phyloP scores from a whole-genome alignment of 2,888 invertebrate genomes.

The Lasius platythorax region DNA sequence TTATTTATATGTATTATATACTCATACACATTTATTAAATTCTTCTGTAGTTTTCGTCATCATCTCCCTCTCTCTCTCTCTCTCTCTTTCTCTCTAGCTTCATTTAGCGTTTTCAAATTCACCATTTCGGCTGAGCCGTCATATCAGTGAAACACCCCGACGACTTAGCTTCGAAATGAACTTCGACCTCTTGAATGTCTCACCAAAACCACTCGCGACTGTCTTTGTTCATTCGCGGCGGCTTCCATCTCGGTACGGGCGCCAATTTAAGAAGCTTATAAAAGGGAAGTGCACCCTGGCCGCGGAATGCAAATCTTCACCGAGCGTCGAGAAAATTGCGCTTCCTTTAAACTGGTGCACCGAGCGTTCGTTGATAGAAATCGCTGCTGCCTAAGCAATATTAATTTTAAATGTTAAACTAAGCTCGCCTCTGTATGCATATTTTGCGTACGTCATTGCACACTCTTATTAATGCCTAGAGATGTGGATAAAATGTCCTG shows the following conservation, averaged over 20 bases:
- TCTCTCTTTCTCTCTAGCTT: not conserved
- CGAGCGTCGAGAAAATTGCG: conserved; percentile 67
- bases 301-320: conserved; percentile 69
- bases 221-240: conserved; percentile 53
- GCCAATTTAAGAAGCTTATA: conserved; percentile 74
- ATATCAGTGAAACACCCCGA: not conserved
- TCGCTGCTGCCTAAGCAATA: conserved; percentile 59
- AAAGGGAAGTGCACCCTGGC: conserved; percentile 66
- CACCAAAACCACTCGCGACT: conserved; percentile 49
- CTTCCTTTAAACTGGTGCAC: conserved; percentile 58
- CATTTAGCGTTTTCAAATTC: conserved; percentile 24
- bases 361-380: conserved; percentile 59
- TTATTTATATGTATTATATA: not conserved
- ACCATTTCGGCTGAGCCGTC: conserved; percentile 31
- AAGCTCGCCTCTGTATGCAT: conserved; percentile 8
- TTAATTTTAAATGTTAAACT: conserved; percentile 62
- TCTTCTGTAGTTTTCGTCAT: conserved; percentile 39
- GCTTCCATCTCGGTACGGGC: conserved; percentile 40
- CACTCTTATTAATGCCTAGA: not conserved
- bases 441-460: not conserved
- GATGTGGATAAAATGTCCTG: not conserved
- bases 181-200: conserved; percentile 59
- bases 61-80: conserved; percentile 7
- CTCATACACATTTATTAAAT: not conserved
- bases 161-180: conserved; percentile 49